These are phyloP conservation scores for Antechinus flavipes DNA, from an alignment of 2,113 vertebrate genomes.

Conservation along the genomic window DNA sequence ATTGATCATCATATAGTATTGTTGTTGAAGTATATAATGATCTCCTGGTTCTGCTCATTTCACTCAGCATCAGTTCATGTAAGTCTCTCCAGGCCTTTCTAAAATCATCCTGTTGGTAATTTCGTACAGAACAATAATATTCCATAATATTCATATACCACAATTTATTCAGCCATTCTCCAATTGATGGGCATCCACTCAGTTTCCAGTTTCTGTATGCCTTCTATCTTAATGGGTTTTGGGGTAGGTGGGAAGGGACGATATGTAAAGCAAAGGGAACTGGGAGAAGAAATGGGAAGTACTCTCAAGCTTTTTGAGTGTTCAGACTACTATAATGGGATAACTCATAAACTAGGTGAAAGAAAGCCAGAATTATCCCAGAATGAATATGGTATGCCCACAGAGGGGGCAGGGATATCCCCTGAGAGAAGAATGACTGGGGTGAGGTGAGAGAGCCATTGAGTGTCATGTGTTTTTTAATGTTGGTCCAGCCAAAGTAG, in stretches of 20 bases:
- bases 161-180: too few relatives aligned
- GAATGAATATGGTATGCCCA: background rate
- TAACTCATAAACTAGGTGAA: background rate
- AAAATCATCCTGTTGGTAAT: too few relatives aligned
- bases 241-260: background rate
- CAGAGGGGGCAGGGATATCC: background rate
- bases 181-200: too few relatives aligned
- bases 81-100: too few relatives aligned
- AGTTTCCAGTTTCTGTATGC: background rate
- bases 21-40: too few relatives aligned
- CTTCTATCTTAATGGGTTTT: background rate
- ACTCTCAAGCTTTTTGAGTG: background rate
- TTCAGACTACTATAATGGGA: background rate
- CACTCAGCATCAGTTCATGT: too few relatives aligned
- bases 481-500: background rate
- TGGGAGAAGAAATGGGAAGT: background rate
- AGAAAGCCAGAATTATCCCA: background rate
- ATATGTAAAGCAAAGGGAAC: background rate
- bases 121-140: too few relatives aligned
- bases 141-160: too few relatives aligned
- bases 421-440: background rate
- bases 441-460: rapidly evolving
- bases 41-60: too few relatives aligned
- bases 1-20: too few relatives aligned
- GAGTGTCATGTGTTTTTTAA: background rate